phyloP scores from a whole-genome alignment of 2,113 vertebrate genomes.

The Porphyrio hochstetteri region DNA sequence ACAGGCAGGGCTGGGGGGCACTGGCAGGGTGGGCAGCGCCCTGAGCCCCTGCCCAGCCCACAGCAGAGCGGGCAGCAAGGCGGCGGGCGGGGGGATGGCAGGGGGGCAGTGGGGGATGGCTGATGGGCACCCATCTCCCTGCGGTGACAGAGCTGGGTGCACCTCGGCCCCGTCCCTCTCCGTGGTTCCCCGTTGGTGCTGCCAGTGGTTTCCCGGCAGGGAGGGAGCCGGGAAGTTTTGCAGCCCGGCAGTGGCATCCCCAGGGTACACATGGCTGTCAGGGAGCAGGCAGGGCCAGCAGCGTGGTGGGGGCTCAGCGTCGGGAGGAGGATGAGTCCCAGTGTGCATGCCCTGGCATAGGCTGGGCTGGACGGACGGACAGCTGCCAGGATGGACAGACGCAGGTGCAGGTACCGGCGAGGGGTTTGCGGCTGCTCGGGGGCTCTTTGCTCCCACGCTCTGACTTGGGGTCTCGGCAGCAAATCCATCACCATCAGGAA shows the following conservation, averaged over 20 bases:
- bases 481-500: rapidly evolving
- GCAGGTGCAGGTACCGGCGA: rapidly evolving
- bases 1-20: background rate
- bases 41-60: background rate
- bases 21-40: background rate
- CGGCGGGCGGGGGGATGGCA: background rate
- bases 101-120: background rate
- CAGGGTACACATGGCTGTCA: background rate
- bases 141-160: background rate
- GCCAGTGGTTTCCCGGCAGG: background rate
- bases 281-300: background rate
- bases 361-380: background rate
- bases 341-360: rapidly evolving
- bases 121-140: background rate
- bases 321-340: background rate
- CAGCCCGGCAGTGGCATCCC: no score
- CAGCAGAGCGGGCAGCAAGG: background rate
- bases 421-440: background rate
- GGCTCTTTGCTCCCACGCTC: background rate
- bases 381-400: background rate
- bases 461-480: rapidly evolving
- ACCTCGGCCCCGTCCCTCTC: background rate
- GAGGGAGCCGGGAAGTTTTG: background rate
- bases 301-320: rapidly evolving
- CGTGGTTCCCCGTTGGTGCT: background rate